phyloP scores from a whole-genome alignment of 1,140 invertebrate genomes.

The Chironomus striatipennis region DNA sequence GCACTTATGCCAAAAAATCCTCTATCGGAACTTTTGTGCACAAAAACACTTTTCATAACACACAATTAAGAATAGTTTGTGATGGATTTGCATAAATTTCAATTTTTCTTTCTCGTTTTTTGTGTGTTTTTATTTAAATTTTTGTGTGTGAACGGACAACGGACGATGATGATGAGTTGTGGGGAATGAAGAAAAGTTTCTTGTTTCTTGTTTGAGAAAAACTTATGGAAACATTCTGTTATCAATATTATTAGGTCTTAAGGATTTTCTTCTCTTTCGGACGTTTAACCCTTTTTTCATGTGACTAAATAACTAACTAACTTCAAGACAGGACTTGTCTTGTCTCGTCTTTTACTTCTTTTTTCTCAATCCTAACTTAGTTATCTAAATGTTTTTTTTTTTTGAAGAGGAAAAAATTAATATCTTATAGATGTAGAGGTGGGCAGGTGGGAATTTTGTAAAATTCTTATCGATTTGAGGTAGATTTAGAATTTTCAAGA shows the following conservation, averaged over 20 bases:
- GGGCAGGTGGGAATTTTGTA: no score
- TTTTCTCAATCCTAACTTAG: not conserved
- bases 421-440: no score
- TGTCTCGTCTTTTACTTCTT: not conserved
- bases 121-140: not conserved
- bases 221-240: not conserved
- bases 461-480: no score
- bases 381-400: not conserved
- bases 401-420: no score
- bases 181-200: not conserved
- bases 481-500: no score
- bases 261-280: not conserved
- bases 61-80: slow-evolving; percentile 24
- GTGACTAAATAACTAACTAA: no score
- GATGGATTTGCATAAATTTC: slow-evolving; percentile 23
- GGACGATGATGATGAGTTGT: not conserved
- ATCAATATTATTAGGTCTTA: slow-evolving; percentile 23
- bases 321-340: not conserved
- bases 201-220: not conserved
- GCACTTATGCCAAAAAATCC: no score
- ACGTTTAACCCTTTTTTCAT: no score
- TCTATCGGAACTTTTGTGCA: slow-evolving; percentile 16
- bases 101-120: not conserved
- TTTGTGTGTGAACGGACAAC: not conserved
- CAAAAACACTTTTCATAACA: slow-evolving; percentile 12